Conservation (phyloP, 2,797 vertebrate genomes). For the Tarsius wallacei region DNA sequence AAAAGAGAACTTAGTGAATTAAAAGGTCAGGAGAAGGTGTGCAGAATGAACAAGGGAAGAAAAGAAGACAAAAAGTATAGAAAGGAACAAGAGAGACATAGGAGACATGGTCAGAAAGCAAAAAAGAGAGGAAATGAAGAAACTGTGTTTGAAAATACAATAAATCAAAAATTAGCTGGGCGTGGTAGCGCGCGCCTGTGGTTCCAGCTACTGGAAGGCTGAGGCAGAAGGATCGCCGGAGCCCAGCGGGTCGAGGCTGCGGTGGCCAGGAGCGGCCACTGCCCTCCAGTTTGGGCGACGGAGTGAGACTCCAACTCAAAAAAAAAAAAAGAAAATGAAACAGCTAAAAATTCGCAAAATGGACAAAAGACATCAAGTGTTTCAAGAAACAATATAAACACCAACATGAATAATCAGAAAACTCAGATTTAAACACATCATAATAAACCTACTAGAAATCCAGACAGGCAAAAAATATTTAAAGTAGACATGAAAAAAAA, state of each 20-base stretch:
- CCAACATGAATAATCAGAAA: conserved; percentile 28
- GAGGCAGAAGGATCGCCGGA: no score
- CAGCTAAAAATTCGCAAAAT: conserved; percentile 36
- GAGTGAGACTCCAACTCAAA: no score
- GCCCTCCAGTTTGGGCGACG: no score
- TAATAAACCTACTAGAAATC: neutral
- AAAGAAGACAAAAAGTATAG: neutral
- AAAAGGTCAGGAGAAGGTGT: conserved; percentile 20
- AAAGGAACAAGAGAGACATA: neutral
- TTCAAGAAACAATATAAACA: conserved; percentile 12
- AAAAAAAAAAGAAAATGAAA: no score
- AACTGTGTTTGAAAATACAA: neutral
- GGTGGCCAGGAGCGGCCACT: no score
- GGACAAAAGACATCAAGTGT: neutral
- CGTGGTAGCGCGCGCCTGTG: no score
- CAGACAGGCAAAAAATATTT: neutral
- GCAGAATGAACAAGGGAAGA: neutral
- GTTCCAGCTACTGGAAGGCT: no score
- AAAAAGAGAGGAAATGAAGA: conserved; percentile 3
- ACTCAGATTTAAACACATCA: neutral
- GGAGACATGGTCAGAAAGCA: neutral
- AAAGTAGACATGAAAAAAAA: neutral
- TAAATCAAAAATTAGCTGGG: no score
- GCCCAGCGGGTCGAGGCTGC: no score
- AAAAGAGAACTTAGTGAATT: neutral